A percentile compares a stretch with the other conserved stretches of the same genome.
Evolutionary conservation across 2,113 vertebrate species (phyloP).

Genomic region (Fulica atra): DNA sequence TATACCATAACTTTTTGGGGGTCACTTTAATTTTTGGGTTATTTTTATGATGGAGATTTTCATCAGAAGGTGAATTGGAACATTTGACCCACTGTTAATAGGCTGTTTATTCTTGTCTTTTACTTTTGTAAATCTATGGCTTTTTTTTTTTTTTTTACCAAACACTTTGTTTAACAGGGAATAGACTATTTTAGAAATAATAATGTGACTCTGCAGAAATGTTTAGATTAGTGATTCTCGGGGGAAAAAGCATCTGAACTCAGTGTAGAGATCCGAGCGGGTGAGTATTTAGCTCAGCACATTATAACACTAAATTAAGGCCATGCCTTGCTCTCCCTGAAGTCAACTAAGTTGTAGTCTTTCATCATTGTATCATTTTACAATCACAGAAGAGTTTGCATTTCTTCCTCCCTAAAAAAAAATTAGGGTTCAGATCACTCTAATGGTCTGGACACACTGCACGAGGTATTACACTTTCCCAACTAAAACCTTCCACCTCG

Average conservation of each 20-base stretch:
- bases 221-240: not conserved
- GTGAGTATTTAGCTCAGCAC: not conserved
- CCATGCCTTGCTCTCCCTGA: not conserved
- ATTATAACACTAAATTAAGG: constrained; percentile 18
- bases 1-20: not conserved
- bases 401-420: constrained; percentile 5
- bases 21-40: not conserved
- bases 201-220: not conserved
- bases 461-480: not conserved
- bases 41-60: not conserved
- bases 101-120: not conserved
- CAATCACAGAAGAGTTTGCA: not conserved
- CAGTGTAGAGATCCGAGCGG: not conserved
- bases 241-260: not conserved
- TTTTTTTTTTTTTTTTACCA: not conserved
- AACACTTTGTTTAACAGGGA: not conserved
- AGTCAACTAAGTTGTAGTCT: constrained; percentile 3
- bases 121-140: not conserved
- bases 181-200: not conserved
- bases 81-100: not conserved
- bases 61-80: not conserved
- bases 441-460: not conserved
- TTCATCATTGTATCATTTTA: constrained; percentile 11
- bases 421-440: not conserved
- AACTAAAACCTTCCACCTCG: not conserved